Base-by-base conservation (phyloP, 2,797 vertebrate genomes). In the Lateolabrax maculatus region DNA sequence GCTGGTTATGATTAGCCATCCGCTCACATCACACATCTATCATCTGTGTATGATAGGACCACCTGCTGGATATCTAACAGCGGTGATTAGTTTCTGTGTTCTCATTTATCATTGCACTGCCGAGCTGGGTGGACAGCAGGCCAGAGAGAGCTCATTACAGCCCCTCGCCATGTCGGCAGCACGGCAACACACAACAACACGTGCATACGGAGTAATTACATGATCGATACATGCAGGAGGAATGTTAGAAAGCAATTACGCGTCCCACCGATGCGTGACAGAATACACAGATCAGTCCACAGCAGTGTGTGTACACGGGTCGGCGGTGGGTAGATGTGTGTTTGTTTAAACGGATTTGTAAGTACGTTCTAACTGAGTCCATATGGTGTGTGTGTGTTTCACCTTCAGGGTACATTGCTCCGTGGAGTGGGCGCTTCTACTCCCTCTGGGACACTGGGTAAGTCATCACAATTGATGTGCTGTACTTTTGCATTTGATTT, bases 381-480 rank as follows among this genome's bases (percentile, higher is more conserved):
- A 23, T 71, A 48, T 71, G 61, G 5, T 69, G 37, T 69, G 43
- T 49, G 18, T 60, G 73, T 68, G 29, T 88, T 48, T 89, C 75
- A 8, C 92, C 68, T 90, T 85, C 92, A 98, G 98, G 98, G 84
- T 98, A 99, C 93, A 99, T 99, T 66, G 98, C 97, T 86, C 98
- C 98, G 10, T 99, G 98, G 98, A 99, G 98, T 91, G 97, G 98
- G 48, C 97, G 98, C 67, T 99, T 99, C 95, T 99, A 99, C 88
- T 99, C 98, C 2, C 84, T 99, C 43, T 99, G 98, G 98, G 98
- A 99, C 84, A 99, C 98, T 2, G 98, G 98, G 98, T 99, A 95
- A 96, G 97, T 64, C 61, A 8, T 70, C 52, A 13, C 11, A 43
- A 23, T n/a, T 43, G 3, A n/a, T 56, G n/a, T 66, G 34, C 36